These are phyloP conservation scores for Philonicus albiceps DNA, from an alignment of 2,888 invertebrate species.

Conservation along the genomic window DNA sequence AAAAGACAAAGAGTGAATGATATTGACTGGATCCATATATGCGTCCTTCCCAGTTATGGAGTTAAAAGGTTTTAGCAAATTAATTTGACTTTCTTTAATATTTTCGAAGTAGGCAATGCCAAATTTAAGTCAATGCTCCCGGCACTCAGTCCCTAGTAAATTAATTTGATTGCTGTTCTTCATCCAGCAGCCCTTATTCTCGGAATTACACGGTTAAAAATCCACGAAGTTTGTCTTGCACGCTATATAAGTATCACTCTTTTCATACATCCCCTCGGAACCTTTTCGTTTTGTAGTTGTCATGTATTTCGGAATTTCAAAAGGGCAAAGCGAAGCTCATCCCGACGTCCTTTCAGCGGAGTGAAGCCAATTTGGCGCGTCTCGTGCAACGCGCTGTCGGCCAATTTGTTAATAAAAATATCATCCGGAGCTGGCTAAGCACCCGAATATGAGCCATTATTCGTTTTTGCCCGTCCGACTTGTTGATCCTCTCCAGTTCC, in stretches of 20 bases:
- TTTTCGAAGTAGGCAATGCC: neutral
- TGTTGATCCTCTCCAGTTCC: conserved; percentile 40
- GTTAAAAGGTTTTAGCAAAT: neutral
- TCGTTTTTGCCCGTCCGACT: conserved; percentile 18
- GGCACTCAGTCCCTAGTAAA: neutral
- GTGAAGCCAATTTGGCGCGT: neutral
- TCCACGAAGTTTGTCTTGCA: neutral
- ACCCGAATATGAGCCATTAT: conserved; percentile 17
- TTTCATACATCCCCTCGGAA: neutral
- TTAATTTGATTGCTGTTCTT: neutral
- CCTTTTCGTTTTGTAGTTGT: neutral
- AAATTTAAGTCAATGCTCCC: neutral
- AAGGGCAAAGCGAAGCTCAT: neutral
- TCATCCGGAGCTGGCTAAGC: conserved; percentile 1
- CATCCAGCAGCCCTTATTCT: neutral
- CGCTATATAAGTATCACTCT: neutral
- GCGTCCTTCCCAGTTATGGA: too few species aligned
- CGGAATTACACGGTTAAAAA: neutral
- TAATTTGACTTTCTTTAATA: neutral
- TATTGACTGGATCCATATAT: too few species aligned
- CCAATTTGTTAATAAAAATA: conserved; percentile 30
- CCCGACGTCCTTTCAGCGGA: neutral
- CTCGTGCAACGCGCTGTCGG: neutral
- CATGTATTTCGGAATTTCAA: neutral
- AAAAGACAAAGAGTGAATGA: too few species aligned